Percentiles rank a stretch among this genome's conserved stretches.
Conservation (phyloP, 92 coral and sea anemone species). For the Montipora capitata region DNA sequence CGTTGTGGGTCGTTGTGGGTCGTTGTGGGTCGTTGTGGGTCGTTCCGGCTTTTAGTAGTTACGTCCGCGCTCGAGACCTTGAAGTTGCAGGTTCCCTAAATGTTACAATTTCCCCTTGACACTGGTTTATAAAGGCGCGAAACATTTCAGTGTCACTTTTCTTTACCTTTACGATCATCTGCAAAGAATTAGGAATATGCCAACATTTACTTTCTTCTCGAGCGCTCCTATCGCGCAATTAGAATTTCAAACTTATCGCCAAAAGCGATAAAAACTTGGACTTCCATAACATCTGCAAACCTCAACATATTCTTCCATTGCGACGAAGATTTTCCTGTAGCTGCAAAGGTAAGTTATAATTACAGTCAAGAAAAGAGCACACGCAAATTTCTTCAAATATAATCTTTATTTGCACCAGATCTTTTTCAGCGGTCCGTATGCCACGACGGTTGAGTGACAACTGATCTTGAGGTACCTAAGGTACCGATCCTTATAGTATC, state of each 20-base stretch:
- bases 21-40: no score
- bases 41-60: no score
- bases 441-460: conserved; percentile 37
- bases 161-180: conserved; percentile 18
- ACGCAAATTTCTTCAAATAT: neutral
- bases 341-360: neutral
- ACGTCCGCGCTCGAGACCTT: no score
- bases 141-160: conserved; percentile 18
- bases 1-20: no score
- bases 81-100: no score
- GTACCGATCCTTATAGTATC: conserved; percentile 30
- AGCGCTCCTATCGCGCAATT: neutral
- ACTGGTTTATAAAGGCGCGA: conserved; percentile 12
- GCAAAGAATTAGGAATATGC: neutral
- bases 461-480: conserved; percentile 26
- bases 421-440: conserved; percentile 14
- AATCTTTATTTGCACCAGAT: neutral
- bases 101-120: conserved; percentile 7
- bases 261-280: neutral
- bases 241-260: conserved; percentile 20
- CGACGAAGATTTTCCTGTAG: neutral
- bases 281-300: neutral
- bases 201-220: neutral
- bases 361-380: neutral
- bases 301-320: conserved; percentile 32